Percentiles rank a stretch among this genome's conserved stretches.
Evolutionary conservation across 2,888 invertebrate genomes (phyloP).

Genomic region (Neoascia interrupta): DNA sequence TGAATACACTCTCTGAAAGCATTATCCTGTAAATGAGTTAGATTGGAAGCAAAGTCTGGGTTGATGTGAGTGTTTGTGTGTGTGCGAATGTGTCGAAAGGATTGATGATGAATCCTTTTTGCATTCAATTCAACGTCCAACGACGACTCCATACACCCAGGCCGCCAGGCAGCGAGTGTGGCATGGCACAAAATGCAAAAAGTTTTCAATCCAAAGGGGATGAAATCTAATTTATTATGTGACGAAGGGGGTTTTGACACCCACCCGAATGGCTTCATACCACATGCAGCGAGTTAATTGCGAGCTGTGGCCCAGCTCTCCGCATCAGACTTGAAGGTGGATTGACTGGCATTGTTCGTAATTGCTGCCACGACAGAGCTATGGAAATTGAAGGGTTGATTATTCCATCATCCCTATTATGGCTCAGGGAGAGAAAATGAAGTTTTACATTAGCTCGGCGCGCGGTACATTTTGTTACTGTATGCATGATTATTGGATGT

Average conservation of each 20-base stretch:
- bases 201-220: constrained; percentile 63
- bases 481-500: constrained; percentile 65
- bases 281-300: constrained; percentile 59
- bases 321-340: constrained; percentile 26
- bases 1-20: constrained; percentile 39
- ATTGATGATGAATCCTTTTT: constrained; percentile 66
- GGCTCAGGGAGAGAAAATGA: constrained; percentile 18
- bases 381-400: constrained; percentile 62
- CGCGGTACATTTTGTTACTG: constrained; percentile 53
- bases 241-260: constrained; percentile 56
- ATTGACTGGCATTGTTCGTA: constrained; percentile 52
- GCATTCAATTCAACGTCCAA: constrained; percentile 14
- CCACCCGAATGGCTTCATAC: constrained; percentile 12
- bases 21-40: constrained; percentile 38
- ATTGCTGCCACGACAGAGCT: constrained; percentile 37
- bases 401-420: background rate
- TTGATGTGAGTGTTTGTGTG: background rate
- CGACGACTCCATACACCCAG: background rate
- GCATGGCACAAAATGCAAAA: constrained; percentile 59
- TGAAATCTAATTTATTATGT: constrained; percentile 69
- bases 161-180: background rate
- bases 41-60: background rate
- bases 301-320: constrained; percentile 7
- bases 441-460: constrained; percentile 63
- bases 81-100: constrained; percentile 21